Evolutionary conservation across 2,113 vertebrate species (phyloP).

Genomic region (Oophaga pumilio): DNA sequence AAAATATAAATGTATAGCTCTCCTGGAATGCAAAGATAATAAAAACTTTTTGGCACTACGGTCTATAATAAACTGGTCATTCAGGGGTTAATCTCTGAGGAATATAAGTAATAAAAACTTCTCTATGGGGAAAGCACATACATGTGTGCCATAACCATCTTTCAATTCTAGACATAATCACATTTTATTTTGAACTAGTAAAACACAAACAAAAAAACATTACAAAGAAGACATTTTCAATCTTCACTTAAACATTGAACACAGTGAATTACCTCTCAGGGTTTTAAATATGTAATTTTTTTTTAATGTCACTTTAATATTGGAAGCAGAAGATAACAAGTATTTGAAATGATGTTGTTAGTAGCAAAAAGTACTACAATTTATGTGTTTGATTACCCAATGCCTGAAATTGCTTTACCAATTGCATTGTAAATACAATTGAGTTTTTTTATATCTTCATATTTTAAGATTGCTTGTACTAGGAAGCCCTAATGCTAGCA

Average conservation of each 20-base stretch:
- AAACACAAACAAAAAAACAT: neutral
- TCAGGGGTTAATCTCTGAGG: neutral
- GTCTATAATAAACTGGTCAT: neutral
- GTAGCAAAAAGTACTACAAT: constrained; percentile 19
- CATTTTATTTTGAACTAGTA: neutral
- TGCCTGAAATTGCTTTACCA: constrained; percentile 26
- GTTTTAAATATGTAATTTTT: constrained; percentile 19
- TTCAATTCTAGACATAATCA: neutral
- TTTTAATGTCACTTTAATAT: constrained; percentile 6
- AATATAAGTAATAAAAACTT: neutral
- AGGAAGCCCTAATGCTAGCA: constrained; percentile 9
- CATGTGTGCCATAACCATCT: neutral
- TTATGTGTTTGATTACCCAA: constrained; percentile 22
- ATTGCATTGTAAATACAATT: constrained; percentile 26
- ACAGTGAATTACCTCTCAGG: neutral
- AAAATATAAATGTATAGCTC: no score
- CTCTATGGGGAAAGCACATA: neutral
- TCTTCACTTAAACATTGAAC: neutral
- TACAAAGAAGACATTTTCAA: constrained; percentile 9
- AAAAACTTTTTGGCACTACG: neutral
- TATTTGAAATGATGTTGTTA: constrained; percentile 25
- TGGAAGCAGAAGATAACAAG: constrained; percentile 5
- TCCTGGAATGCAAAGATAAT: no score
- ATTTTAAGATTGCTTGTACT: constrained; percentile 19
- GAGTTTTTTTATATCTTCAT: constrained; percentile 14